phyloP scores from a whole-genome alignment of 2,888 invertebrate genomes.

The Drosophila anomalata region DNA sequence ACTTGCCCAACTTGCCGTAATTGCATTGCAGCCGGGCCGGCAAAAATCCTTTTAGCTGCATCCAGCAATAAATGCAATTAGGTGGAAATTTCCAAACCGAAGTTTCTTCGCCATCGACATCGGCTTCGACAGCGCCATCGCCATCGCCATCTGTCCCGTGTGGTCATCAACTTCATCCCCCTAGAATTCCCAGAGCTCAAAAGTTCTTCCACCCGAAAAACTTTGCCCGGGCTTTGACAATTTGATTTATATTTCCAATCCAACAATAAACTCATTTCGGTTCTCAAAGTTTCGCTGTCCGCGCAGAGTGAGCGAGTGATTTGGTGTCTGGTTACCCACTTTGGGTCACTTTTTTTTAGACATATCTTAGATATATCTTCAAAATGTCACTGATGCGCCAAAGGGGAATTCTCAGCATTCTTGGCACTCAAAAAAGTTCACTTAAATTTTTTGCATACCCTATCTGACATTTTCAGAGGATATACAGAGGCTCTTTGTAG shows the following conservation, averaged over 20 bases:
- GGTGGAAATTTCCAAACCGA: conserved; percentile 17
- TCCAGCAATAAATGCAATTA: conserved; percentile 63
- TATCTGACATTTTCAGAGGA: not conserved
- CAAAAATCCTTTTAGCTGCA: conserved; percentile 40
- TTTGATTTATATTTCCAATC: conserved; percentile 75
- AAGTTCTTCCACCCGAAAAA: conserved; percentile 43
- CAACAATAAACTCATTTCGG: conserved; percentile 60
- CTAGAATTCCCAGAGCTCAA: conserved; percentile 15
- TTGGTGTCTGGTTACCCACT: conserved; percentile 51
- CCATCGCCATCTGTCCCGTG: conserved; percentile 34
- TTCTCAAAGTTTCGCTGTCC: conserved; percentile 26
- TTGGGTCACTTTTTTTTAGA: conserved; percentile 14
- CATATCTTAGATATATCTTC: not conserved
- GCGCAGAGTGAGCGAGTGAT: conserved; percentile 43
- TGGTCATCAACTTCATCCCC: conserved; percentile 35
- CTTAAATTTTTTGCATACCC: conserved; percentile 6
- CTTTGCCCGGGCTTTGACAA: conserved; percentile 48
- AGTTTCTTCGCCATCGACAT: conserved; percentile 11
- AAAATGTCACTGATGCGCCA: conserved; percentile 40
- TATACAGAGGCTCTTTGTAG: no score
- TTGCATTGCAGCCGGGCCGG: conserved; percentile 32
- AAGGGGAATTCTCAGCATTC: conserved; percentile 28
- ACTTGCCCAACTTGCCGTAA: conserved; percentile 25
- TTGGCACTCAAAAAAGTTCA: conserved; percentile 35
- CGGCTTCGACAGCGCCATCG: not conserved